Evolutionary conservation across 2,888 invertebrate species (phyloP).

Genomic region (Thumatha senex): DNA sequence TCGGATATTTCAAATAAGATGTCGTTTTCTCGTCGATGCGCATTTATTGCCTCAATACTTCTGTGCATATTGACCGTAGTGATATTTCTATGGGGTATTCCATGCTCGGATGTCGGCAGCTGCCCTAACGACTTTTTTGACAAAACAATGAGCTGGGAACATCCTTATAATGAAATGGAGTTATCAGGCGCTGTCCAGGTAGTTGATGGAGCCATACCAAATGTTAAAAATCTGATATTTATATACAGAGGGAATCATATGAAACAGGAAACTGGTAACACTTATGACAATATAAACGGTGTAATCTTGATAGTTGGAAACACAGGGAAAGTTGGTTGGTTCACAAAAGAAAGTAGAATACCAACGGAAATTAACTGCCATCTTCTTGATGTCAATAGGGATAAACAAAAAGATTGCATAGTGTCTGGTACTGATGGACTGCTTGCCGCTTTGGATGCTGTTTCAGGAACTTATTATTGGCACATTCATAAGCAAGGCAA

Average conservation of each 20-base stretch:
- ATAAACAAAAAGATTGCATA: constrained; percentile 89
- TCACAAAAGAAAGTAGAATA: constrained; percentile 86
- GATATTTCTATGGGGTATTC: constrained; percentile 89
- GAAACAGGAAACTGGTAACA: constrained; percentile 74
- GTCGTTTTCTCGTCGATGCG: constrained; percentile 87
- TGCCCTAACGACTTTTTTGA: constrained; percentile 84
- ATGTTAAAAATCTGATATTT: constrained; percentile 88
- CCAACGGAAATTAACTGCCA: constrained; percentile 90
- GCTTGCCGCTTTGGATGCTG: constrained; percentile 77
- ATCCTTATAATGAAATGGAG: constrained; percentile 87
- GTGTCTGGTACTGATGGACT: constrained; percentile 88
- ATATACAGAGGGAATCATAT: constrained; percentile 88
- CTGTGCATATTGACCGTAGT: constrained; percentile 88
- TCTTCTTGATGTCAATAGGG: constrained; percentile 87
- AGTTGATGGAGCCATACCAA: constrained; percentile 85
- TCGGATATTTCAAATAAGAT: constrained; percentile 82
- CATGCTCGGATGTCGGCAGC: constrained; percentile 87
- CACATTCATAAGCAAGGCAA: constrained; percentile 82
- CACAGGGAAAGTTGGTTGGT: constrained; percentile 89
- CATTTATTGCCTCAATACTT: constrained; percentile 88
- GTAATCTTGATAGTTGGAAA: constrained; percentile 87
- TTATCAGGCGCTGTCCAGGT: constrained; percentile 88
- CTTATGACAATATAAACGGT: constrained; percentile 83
- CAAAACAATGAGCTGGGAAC: constrained; percentile 87
- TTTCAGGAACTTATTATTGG: constrained; percentile 83